phyloP scores from a whole-genome alignment of 2,888 invertebrate genomes.

The Malthinus flaveolus region DNA sequence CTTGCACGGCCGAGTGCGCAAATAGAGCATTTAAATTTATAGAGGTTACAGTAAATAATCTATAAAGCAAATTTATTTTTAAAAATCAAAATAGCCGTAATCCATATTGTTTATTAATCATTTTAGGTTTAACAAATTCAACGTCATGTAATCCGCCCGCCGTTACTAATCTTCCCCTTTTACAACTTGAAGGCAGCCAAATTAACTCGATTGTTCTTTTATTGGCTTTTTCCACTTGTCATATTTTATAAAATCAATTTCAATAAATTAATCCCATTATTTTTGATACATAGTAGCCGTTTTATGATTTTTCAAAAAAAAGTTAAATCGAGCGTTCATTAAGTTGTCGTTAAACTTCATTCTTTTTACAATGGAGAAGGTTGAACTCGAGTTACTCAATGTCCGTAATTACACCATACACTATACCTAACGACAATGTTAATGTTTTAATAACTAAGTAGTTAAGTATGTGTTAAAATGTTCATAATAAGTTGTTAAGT shows the following conservation, averaged over 20 bases:
- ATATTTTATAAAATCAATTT: conserved; percentile 10
- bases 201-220: conserved; percentile 27
- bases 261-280: conserved; percentile 11
- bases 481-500: too few species aligned
- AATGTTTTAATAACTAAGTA: too few species aligned
- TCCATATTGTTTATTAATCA: background rate
- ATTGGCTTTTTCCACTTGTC: conserved; percentile 24
- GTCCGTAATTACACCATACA: too few species aligned
- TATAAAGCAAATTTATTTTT: conserved; percentile 1
- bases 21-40: conserved; percentile 39
- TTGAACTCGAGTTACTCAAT: background rate
- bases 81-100: background rate
- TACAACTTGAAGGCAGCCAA: conserved; percentile 13
- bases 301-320: background rate
- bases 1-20: conserved; percentile 43
- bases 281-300: background rate
- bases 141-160: conserved; percentile 5
- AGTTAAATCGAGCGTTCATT: conserved; percentile 28
- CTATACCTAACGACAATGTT: too few species aligned
- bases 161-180: conserved; percentile 23
- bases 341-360: conserved; percentile 35
- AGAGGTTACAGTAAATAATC: conserved; percentile 32
- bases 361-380: conserved; percentile 31
- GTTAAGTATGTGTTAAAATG: too few species aligned
- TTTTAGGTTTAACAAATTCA: conserved; percentile 5